Evolutionary conservation across 2,113 vertebrate species (phyloP).

Genomic region (Pachypanchax playfairii): DNA sequence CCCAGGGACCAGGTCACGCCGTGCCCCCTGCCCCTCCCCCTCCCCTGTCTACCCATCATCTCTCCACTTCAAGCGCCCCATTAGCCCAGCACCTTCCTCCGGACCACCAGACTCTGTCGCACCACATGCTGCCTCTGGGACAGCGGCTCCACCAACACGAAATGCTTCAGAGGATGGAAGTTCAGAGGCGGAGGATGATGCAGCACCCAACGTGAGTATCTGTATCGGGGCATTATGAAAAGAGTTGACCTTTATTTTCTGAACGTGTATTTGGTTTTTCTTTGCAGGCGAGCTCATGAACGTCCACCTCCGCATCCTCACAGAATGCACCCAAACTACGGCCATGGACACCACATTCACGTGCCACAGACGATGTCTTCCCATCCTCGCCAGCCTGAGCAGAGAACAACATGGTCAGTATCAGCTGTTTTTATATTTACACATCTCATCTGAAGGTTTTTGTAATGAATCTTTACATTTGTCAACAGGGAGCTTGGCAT

Average conservation of each 20-base stretch:
- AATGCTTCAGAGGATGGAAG: constrained; percentile 96
- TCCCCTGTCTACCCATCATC: constrained; percentile 87
- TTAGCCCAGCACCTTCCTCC: constrained; percentile 90
- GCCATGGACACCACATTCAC: constrained; percentile 98
- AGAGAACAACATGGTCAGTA: constrained; percentile 95
- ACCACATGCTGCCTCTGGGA: constrained; percentile 90
- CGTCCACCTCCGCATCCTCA: constrained; percentile 97
- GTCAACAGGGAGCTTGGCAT: constrained; percentile 93
- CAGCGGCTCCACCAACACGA: constrained; percentile 96
- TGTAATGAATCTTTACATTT: background rate
- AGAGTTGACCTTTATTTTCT: background rate
- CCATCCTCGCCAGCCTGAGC: constrained; percentile 93
- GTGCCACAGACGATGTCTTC: constrained; percentile 99
- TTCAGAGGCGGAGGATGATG: constrained; percentile 95
- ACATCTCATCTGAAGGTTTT: background rate
- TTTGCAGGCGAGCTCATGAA: constrained; percentile 91
- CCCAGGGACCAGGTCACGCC: constrained; percentile 87
- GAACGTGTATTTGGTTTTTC: background rate
- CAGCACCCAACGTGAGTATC: constrained; percentile 93
- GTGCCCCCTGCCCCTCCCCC: constrained; percentile 87
- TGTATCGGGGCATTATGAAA: too few species aligned
- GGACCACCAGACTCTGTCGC: constrained; percentile 89
- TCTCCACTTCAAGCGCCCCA: constrained; percentile 84
- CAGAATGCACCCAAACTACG: constrained; percentile 99
- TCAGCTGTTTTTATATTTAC: background rate